A percentile compares a stretch with the other conserved stretches of the same genome.
phyloP scores from a whole-genome alignment of 2,888 invertebrate genomes.

The Nemotelus pantherinus region DNA sequence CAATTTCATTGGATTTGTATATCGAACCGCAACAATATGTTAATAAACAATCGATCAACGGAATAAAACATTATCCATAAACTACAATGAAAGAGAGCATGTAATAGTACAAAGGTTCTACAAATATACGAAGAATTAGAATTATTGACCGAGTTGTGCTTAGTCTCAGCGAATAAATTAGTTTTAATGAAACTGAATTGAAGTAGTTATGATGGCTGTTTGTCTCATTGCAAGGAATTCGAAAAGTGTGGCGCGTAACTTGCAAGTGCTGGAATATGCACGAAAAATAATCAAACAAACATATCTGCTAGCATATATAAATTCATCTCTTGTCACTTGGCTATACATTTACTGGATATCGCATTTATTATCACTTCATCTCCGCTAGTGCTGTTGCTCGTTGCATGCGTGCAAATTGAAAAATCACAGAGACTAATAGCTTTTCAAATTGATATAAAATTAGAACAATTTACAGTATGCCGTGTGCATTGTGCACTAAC shows the following conservation, averaged over 20 bases:
- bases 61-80: too few relatives aligned
- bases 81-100: not conserved
- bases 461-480: not conserved
- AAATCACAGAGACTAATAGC: slow-evolving; percentile 18
- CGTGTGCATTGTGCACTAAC: too few relatives aligned
- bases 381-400: not conserved
- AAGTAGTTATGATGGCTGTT: slow-evolving; percentile 29
- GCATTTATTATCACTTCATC: slow-evolving; percentile 5
- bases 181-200: slow-evolving; percentile 42
- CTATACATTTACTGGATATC: too few relatives aligned
- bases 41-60: too few relatives aligned
- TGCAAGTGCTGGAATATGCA: too few relatives aligned
- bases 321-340: too few relatives aligned
- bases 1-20: too few relatives aligned
- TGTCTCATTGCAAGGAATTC: slow-evolving; percentile 35
- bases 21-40: too few relatives aligned
- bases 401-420: slow-evolving; percentile 8
- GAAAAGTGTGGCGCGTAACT: slow-evolving; percentile 9
- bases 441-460: not conserved
- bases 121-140: slow-evolving; percentile 9
- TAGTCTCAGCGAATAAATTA: slow-evolving; percentile 31
- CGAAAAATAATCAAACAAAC: too few relatives aligned
- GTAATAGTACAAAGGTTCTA: not conserved
- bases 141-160: slow-evolving; percentile 6
- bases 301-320: too few relatives aligned